Percentiles rank a stretch among this genome's conserved stretches.
Conservation (phyloP, 2,113 vertebrate genomes). For the Steatornis caripensis region DNA sequence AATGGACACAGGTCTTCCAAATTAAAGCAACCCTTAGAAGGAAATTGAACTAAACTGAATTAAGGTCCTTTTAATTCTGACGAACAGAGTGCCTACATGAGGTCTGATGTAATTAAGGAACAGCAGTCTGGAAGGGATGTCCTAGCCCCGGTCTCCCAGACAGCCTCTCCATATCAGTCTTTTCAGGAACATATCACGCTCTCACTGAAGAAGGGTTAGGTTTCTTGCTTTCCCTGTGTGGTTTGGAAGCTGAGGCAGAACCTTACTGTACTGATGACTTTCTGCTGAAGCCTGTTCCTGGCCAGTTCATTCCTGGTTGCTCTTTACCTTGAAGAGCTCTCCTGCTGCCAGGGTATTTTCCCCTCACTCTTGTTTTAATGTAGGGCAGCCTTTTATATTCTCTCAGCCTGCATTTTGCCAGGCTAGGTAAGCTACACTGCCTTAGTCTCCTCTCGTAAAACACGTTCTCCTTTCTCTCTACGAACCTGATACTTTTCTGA, state of each 20-base stretch:
- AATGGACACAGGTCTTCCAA: constrained; percentile 56
- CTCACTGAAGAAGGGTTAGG: background rate
- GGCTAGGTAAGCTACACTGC: background rate
- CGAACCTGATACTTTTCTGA: background rate
- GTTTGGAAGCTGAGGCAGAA: background rate
- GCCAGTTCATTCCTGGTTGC: background rate
- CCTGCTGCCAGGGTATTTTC: background rate
- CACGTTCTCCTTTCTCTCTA: background rate
- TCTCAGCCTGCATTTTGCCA: background rate
- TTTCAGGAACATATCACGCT: background rate
- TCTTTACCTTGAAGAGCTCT: background rate
- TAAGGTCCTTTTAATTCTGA: constrained; percentile 45
- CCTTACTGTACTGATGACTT: background rate
- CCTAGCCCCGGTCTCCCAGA: background rate
- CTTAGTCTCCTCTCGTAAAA: background rate
- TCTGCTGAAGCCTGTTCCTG: background rate
- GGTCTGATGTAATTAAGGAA: constrained; percentile 34
- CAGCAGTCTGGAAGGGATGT: constrained; percentile 8
- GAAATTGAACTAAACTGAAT: constrained; percentile 59
- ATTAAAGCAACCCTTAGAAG: constrained; percentile 40
- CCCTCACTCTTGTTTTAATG: background rate
- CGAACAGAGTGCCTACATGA: constrained; percentile 8
- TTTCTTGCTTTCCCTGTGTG: background rate
- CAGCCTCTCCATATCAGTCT: background rate
- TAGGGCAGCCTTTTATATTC: background rate